Conservation (phyloP, 2,888 invertebrate genomes). For the Caenorhabditis drosophilae region DNA sequence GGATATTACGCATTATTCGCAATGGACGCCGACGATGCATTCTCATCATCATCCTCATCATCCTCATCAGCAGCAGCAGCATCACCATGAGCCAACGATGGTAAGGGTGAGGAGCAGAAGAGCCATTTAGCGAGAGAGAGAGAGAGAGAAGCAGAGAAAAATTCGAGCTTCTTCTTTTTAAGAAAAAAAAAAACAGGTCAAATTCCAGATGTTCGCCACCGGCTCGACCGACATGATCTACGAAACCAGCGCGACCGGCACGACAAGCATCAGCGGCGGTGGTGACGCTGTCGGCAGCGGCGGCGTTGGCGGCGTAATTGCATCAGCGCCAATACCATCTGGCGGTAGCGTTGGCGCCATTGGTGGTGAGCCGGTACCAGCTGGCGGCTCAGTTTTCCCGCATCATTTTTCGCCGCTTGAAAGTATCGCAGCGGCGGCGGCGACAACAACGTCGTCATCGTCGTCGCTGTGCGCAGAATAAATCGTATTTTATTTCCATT, state of each 20-base stretch:
- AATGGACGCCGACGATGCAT: slow-evolving; percentile 72
- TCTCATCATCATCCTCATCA: neutral
- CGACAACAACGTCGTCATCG: slow-evolving; percentile 2
- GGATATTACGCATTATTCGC: slow-evolving; percentile 88
- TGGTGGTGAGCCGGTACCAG: slow-evolving; percentile 9
- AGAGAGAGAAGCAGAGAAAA: too few species aligned
- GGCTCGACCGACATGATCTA: too few species aligned
- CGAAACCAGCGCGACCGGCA: too few species aligned
- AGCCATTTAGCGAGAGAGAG: too few species aligned
- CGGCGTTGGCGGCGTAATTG: too few species aligned
- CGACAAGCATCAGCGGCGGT: too few species aligned
- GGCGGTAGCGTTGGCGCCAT: slow-evolving; percentile 4
- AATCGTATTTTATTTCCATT: neutral
- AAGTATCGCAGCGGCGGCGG: slow-evolving; percentile 14
- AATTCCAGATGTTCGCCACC: too few species aligned
- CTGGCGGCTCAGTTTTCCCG: slow-evolving; percentile 24
- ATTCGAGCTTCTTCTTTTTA: too few species aligned
- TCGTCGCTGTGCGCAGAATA: slow-evolving; percentile 17
- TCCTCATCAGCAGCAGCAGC: neutral
- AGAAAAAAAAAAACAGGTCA: too few species aligned
- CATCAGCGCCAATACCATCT: slow-evolving; percentile 11
- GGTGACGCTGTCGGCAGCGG: too few species aligned
- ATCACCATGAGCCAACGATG: too few species aligned
- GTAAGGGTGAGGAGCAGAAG: too few species aligned
- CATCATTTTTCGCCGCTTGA: slow-evolving; percentile 21